Evolutionary conservation across 2,113 vertebrate genomes (phyloP).

Genomic region (Ptychochromis oligacanthus): DNA sequence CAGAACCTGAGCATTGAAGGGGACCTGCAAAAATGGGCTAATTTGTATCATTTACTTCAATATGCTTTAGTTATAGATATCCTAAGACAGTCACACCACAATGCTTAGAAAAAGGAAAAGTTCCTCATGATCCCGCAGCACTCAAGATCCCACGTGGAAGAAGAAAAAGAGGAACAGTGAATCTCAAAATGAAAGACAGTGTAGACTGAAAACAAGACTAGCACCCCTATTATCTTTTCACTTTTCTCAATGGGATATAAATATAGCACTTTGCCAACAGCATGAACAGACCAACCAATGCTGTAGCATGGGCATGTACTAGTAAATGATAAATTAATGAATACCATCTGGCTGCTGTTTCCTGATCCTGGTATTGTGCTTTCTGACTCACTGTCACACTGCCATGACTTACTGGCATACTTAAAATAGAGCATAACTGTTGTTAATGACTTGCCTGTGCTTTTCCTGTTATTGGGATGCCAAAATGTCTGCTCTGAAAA

Average conservation of each 20-base stretch:
- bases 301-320: too few species aligned
- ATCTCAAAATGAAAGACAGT: neutral
- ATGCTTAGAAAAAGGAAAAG: too few species aligned
- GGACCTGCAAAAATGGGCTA: too few species aligned
- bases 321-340: neutral
- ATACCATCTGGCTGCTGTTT: neutral
- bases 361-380: fast-evolving
- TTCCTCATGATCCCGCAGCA: too few species aligned
- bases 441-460: fast-evolving
- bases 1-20: too few species aligned
- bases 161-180: neutral
- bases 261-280: neutral
- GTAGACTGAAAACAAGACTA: neutral
- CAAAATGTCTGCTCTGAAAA: neutral
- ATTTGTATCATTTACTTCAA: too few species aligned
- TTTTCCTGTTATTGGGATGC: neutral
- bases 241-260: neutral
- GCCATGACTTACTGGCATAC: neutral
- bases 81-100: too few species aligned
- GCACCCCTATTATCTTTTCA: neutral
- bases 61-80: too few species aligned
- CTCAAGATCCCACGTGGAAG: neutral
- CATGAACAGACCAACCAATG: neutral
- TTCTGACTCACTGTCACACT: neutral
- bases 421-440: neutral